Evolutionary conservation across 1,140 invertebrate genomes (phyloP).

Genomic region (Leptinotarsa undecemlineata): DNA sequence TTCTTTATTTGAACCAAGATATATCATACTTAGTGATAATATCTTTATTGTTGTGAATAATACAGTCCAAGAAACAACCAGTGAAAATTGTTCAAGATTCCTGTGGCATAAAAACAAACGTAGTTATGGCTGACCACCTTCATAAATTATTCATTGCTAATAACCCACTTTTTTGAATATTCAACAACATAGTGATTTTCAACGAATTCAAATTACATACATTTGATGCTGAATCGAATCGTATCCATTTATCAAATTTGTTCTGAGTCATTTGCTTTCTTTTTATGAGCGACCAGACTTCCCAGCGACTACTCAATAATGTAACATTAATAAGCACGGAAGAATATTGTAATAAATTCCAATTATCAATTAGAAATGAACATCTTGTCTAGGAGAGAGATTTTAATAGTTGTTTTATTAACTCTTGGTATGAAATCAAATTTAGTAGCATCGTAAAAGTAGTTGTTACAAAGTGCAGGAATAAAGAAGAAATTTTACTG

Average conservation of each 20-base stretch:
- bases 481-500: too few species aligned
- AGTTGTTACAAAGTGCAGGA: conserved; percentile 1
- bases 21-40: too few species aligned
- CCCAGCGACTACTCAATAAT: neutral
- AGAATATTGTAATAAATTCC: conserved; percentile 4
- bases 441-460: neutral
- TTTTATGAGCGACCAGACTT: neutral
- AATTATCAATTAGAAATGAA: conserved; percentile 1
- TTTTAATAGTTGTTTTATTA: conserved; percentile 2
- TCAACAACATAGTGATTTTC: too few species aligned
- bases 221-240: neutral
- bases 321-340: neutral
- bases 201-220: neutral
- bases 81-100: too few species aligned
- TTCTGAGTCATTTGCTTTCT: neutral
- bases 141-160: too few species aligned
- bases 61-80: too few species aligned
- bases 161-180: too few species aligned
- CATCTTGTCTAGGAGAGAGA: neutral
- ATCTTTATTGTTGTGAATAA: too few species aligned
- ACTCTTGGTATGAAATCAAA: neutral
- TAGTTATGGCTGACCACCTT: too few species aligned
- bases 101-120: too few species aligned
- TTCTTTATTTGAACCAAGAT: too few species aligned
- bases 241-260: conserved; percentile 8